Evolutionary conservation across 2,888 invertebrate species (phyloP).

Genomic region (Ypsolopha scabrella): DNA sequence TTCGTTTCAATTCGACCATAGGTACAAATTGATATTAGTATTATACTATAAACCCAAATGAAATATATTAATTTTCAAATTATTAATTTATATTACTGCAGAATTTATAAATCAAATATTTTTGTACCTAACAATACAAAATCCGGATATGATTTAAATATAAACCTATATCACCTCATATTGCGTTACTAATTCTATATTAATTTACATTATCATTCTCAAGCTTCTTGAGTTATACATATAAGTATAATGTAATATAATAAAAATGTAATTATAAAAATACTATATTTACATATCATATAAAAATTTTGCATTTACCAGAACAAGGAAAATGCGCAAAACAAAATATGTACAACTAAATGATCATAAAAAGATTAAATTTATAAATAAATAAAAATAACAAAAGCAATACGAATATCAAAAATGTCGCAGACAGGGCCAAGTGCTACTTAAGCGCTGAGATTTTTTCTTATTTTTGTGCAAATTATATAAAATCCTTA

Average conservation of each 20-base stretch:
- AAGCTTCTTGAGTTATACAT: conserved; percentile 9
- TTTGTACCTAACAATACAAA: conserved; percentile 30
- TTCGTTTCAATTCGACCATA: no score
- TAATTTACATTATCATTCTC: not conserved
- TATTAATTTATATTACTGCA: not conserved
- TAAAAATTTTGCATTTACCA: not conserved
- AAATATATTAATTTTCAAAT: conserved; percentile 16
- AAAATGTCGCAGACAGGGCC: no score
- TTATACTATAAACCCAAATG: not conserved
- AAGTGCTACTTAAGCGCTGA: no score
- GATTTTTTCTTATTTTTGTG: no score
- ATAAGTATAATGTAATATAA: conserved; percentile 6
- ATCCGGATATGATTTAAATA: conserved; percentile 29
- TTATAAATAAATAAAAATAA: no score
- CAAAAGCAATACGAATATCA: no score
- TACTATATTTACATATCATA: conserved; percentile 22
- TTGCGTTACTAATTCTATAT: not conserved
- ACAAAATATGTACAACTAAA: conserved; percentile 1
- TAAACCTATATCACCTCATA: conserved; percentile 6
- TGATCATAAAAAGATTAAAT: not conserved
- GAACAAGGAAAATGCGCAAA: not conserved
- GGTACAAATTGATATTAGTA: no score
- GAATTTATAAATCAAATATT: no score
- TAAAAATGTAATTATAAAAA: conserved; percentile 4
- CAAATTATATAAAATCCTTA: no score